A percentile compares a stretch with the other conserved stretches of the same genome.
Evolutionary conservation across 2,888 invertebrate species (phyloP).

Genomic region (Cerastoderma edule): DNA sequence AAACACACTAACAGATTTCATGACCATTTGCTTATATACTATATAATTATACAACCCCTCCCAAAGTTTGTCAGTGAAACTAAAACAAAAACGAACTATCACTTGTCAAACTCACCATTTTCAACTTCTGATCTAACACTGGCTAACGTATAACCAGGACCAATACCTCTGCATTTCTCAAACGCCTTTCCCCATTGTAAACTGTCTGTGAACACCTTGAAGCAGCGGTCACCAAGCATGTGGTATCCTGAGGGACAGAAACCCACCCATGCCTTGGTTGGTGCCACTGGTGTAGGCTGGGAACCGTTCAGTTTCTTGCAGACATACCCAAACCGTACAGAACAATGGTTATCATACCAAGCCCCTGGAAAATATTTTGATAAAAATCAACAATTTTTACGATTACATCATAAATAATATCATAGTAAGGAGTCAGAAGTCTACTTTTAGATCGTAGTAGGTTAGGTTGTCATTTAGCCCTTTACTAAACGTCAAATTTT

Average conservation of each 20-base stretch:
- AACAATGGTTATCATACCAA: conserved; percentile 76
- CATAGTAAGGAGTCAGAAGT: no score
- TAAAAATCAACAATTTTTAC: no score
- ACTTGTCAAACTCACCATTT: conserved; percentile 69
- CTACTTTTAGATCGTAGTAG: no score
- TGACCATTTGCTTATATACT: no score
- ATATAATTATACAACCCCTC: no score
- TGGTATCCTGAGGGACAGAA: conserved; percentile 71
- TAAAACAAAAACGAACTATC: no score
- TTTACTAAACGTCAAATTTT: no score
- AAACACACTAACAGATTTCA: no score
- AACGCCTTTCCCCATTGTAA: conserved; percentile 65
- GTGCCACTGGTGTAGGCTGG: conserved; percentile 46
- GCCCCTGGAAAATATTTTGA: conserved; percentile 67
- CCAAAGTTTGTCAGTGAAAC: no score
- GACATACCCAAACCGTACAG: conserved; percentile 64
- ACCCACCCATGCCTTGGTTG: conserved; percentile 57
- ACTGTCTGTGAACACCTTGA: conserved; percentile 58
- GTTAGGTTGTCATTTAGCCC: no score
- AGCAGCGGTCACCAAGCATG: conserved; percentile 69
- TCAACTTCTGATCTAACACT: conserved; percentile 65
- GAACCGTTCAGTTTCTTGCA: conserved; percentile 64
- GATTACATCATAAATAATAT: no score
- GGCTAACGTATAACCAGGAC: conserved; percentile 65
- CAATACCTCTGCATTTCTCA: conserved; percentile 53